phyloP scores from a whole-genome alignment of 2,113 vertebrate genomes.

The Ornithorhynchus anatinus region DNA sequence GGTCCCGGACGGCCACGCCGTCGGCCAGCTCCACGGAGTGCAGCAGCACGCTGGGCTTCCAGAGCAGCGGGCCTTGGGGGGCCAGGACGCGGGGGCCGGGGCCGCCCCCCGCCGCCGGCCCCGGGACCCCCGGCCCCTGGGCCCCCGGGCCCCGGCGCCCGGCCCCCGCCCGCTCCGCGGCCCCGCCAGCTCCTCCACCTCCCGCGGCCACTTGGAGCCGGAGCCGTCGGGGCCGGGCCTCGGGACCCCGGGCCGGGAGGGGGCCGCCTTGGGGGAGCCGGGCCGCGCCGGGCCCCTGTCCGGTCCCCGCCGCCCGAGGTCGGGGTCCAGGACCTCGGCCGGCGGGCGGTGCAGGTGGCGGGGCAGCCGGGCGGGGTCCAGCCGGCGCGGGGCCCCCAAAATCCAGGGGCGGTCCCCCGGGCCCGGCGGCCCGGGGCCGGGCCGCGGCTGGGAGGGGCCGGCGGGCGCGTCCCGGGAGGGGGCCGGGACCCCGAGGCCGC shows the following conservation, averaged over 20 bases:
- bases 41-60: slow-evolving; percentile 45
- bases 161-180: not conserved
- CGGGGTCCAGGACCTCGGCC: slow-evolving; percentile 59
- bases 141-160: not conserved
- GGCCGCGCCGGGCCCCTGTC: not conserved
- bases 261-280: not conserved
- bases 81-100: fast-evolving
- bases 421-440: fast-evolving
- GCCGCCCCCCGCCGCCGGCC: no score
- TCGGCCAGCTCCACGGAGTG: slow-evolving; percentile 58
- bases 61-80: not conserved
- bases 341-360: slow-evolving; percentile 47
- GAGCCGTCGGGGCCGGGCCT: not conserved
- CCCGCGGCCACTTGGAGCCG: not conserved
- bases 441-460: not conserved
- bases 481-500: not conserved
- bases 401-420: fast-evolving
- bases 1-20: slow-evolving; percentile 62
- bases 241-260: not conserved
- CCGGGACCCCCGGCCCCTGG: not conserved
- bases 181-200: not conserved
- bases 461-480: not conserved
- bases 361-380: slow-evolving; percentile 34
- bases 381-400: not conserved
- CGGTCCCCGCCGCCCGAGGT: fast-evolving